A percentile compares a stretch with the other conserved stretches of the same genome.
phyloP scores from a whole-genome alignment of 1,140 invertebrate species.

The Drosophila insularis region DNA sequence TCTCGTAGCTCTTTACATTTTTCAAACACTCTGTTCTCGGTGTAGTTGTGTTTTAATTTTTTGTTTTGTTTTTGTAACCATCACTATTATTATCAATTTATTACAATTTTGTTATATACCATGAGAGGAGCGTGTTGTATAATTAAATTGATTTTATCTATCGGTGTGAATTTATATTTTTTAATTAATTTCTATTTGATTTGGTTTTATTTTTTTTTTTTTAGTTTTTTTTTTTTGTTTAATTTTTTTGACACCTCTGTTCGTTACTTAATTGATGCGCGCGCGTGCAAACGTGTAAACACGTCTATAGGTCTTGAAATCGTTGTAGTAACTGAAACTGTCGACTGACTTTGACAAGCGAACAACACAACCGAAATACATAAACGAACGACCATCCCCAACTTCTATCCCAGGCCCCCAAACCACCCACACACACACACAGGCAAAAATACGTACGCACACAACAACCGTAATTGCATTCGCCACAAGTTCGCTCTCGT shows the following conservation, averaged over 20 bases:
- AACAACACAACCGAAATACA: slow-evolving; percentile 62
- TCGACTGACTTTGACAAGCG: slow-evolving; percentile 60
- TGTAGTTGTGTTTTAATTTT: not conserved
- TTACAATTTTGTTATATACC: slow-evolving; percentile 31
- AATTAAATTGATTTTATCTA: slow-evolving; percentile 11
- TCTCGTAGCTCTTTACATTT: not conserved
- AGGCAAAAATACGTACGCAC: slow-evolving; percentile 25
- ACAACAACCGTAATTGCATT: slow-evolving; percentile 22
- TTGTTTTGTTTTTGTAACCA: slow-evolving; percentile 1
- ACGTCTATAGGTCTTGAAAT: slow-evolving; percentile 70
- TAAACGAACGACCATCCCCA: slow-evolving; percentile 2
- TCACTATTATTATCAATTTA: slow-evolving; percentile 19
- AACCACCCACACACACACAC: slow-evolving; percentile 28
- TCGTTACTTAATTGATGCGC: slow-evolving; percentile 70
- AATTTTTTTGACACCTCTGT: slow-evolving; percentile 40
- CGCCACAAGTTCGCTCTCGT: slow-evolving; percentile 27
- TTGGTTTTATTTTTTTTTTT: slow-evolving; percentile 20
- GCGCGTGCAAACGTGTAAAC: slow-evolving; percentile 55
- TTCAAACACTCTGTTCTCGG: not conserved
- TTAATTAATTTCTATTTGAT: slow-evolving; percentile 25
- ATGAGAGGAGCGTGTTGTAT: slow-evolving; percentile 21
- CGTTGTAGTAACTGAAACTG: slow-evolving; percentile 66
- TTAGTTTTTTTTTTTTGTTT: slow-evolving; percentile 5
- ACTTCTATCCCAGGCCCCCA: slow-evolving; percentile 12
- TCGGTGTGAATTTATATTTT: slow-evolving; percentile 26